Percentiles rank a stretch among this genome's conserved stretches.
Evolutionary conservation across 2,113 vertebrate species (phyloP).

Genomic region (Microcebus griseorufus): DNA sequence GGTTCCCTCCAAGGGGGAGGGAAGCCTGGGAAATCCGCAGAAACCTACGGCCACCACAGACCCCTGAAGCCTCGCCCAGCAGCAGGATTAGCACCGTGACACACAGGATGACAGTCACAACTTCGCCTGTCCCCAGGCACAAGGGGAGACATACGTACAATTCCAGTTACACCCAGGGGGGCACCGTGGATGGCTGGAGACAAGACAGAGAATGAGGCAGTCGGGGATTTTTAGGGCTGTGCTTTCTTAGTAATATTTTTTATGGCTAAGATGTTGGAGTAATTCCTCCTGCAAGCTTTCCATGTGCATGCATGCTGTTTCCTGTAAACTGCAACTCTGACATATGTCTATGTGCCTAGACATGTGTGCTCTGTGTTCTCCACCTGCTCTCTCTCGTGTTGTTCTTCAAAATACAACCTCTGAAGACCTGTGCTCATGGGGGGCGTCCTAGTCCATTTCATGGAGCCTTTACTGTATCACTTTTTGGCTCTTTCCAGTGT

Average conservation of each 20-base stretch:
- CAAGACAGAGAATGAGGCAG: background rate
- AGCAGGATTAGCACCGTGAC: background rate
- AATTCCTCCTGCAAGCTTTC: background rate
- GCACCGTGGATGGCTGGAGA: background rate
- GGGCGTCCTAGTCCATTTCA: background rate
- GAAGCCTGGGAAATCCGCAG: background rate
- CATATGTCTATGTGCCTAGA: rapidly evolving
- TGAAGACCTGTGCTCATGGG: background rate
- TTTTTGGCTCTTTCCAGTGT: background rate
- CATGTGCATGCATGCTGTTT: rapidly evolving
- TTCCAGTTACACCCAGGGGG: background rate
- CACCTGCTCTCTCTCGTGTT: rapidly evolving
- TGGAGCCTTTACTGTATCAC: background rate
- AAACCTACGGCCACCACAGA: background rate
- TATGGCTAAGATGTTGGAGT: background rate
- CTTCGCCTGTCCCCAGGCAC: background rate
- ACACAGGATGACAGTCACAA: rapidly evolving
- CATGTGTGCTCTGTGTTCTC: background rate
- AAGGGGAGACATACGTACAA: background rate
- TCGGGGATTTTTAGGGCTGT: rapidly evolving
- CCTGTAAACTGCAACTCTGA: background rate
- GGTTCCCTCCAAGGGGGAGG: background rate
- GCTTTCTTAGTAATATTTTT: background rate
- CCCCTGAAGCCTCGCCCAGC: rapidly evolving
- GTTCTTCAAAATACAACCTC: background rate